Evolutionary conservation across 2,113 vertebrate species (phyloP).

Genomic region (Puntigrus tetrazona): DNA sequence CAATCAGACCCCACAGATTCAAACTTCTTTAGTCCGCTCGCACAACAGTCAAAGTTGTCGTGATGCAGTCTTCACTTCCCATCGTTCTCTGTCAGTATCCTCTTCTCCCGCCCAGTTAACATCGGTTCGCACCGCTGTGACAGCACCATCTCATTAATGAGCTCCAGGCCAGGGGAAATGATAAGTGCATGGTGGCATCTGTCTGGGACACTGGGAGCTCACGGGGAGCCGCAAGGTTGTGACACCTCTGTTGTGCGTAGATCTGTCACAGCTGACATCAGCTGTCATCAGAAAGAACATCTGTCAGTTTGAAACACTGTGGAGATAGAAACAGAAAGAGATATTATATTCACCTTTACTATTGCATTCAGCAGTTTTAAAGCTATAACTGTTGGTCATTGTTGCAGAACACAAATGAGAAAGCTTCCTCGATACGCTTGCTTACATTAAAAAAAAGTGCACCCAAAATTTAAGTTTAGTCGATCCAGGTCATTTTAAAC

Average conservation of each 20-base stretch:
- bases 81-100: constrained; percentile 21
- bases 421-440: neutral
- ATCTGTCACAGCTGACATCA: constrained; percentile 36
- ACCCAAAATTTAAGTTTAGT: neutral
- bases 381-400: neutral
- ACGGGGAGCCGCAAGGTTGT: constrained; percentile 27
- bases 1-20: constrained; percentile 33
- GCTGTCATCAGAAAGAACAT: constrained; percentile 35
- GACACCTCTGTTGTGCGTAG: neutral
- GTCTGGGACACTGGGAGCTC: constrained; percentile 29
- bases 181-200: constrained; percentile 21
- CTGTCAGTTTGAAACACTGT: neutral
- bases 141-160: constrained; percentile 39
- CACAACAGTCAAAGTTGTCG: neutral
- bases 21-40: constrained; percentile 3
- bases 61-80: constrained; percentile 43
- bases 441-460: neutral
- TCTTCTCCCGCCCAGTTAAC: neutral
- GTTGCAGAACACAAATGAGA: neutral
- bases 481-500: too few relatives aligned
- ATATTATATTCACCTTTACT: neutral
- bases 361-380: neutral
- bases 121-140: neutral
- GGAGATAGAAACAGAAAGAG: neutral
- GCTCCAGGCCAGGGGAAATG: constrained; percentile 4